Evolutionary conservation across 2,888 invertebrate species (phyloP).

Genomic region (Caenorhabditis sp.): DNA sequence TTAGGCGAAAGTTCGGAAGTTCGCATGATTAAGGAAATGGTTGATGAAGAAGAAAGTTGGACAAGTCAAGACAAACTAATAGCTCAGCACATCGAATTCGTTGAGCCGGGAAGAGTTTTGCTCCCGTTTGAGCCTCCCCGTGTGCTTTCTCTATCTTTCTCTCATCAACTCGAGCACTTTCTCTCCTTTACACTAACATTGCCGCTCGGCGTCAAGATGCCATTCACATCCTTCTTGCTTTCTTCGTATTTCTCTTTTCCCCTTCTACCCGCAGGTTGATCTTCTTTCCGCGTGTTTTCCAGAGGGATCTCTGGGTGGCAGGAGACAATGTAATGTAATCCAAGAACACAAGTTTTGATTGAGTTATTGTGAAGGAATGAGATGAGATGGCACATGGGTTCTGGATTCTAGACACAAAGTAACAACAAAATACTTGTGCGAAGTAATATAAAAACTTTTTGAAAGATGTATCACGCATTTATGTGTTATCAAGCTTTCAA

Average conservation of each 20-base stretch:
- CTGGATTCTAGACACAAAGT: not conserved
- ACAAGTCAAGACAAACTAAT: not conserved
- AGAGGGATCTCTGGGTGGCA: not conserved
- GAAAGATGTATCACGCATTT: not conserved
- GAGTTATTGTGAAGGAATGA: conserved; percentile 4
- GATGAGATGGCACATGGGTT: too few relatives aligned
- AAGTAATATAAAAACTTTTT: too few relatives aligned
- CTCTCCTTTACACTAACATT: conserved; percentile 37
- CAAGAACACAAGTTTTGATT: conserved; percentile 29
- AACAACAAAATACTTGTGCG: not conserved
- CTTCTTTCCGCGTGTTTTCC: conserved; percentile 11
- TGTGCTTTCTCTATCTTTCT: not conserved
- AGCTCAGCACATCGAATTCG: conserved; percentile 22
- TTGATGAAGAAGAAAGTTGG: conserved; percentile 6
- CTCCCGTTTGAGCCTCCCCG: conserved; percentile 1
- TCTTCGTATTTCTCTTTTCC: not conserved
- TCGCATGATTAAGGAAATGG: conserved; percentile 15
- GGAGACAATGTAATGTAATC: too few relatives aligned
- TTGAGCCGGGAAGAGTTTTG: conserved; percentile 8
- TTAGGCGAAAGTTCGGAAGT: conserved; percentile 67
- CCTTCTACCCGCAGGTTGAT: conserved; percentile 13
- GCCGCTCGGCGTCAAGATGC: conserved; percentile 8
- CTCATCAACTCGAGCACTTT: conserved; percentile 41
- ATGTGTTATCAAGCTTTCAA: not conserved
- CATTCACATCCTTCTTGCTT: conserved; percentile 17